phyloP scores from a whole-genome alignment of 2,888 invertebrate genomes.

The Harpalus rubripes region DNA sequence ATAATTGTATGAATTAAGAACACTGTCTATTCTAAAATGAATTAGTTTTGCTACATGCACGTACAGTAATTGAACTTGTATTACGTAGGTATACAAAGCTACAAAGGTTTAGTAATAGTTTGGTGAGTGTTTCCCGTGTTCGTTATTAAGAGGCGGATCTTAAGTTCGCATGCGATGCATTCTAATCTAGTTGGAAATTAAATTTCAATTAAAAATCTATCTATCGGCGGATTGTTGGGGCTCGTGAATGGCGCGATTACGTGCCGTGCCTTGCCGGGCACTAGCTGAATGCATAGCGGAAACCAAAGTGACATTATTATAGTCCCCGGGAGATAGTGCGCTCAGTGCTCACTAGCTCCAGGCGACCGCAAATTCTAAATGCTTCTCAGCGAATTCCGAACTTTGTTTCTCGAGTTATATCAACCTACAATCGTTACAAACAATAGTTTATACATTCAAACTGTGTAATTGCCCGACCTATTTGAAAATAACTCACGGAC shows the following conservation, averaged over 20 bases:
- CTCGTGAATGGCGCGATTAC: not conserved
- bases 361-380: constrained; percentile 67
- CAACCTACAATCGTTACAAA: constrained; percentile 67
- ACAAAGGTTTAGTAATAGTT: not conserved
- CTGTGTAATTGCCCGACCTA: constrained; percentile 59
- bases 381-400: constrained; percentile 65
- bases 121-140: not conserved
- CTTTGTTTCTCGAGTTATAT: constrained; percentile 65
- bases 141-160: not conserved
- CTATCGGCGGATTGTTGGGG: not conserved
- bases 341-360: constrained; percentile 48
- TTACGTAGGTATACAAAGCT: too few species aligned
- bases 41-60: too few species aligned
- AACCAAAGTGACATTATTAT: constrained; percentile 67
- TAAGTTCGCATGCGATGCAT: not conserved
- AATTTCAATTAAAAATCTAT: constrained; percentile 7
- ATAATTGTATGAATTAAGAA: too few species aligned
- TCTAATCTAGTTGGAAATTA: not conserved
- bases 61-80: too few species aligned
- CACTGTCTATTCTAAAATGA: too few species aligned
- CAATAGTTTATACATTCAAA: constrained; percentile 66
- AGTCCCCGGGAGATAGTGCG: constrained; percentile 63
- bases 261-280: constrained; percentile 3
- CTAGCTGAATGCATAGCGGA: constrained; percentile 59
- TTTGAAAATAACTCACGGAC: constrained; percentile 61